Evolutionary conservation across 2,888 invertebrate genomes (phyloP).

Genomic region (Cephus sareptanus): DNA sequence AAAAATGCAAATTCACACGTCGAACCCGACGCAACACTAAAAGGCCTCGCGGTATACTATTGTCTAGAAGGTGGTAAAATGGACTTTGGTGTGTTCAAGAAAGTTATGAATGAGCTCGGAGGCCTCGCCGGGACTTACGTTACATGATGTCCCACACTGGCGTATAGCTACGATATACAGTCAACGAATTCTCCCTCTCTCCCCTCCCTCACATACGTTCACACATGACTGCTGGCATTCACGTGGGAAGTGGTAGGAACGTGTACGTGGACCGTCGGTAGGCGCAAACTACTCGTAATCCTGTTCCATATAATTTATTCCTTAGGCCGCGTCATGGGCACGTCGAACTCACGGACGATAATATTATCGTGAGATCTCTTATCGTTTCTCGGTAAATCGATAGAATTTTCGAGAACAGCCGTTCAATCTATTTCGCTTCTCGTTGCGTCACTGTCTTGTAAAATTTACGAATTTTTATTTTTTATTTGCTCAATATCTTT

Average conservation of each 20-base stretch:
- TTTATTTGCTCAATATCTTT: too few species aligned
- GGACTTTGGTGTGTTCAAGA: slow-evolving; percentile 27
- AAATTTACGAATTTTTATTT: too few species aligned
- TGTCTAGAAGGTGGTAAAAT: slow-evolving; percentile 26
- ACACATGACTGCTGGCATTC: not conserved
- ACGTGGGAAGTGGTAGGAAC: not conserved
- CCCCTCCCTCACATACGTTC: too few species aligned
- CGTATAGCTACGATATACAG: not conserved
- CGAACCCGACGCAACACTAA: not conserved
- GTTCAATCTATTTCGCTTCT: not conserved
- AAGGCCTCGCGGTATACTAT: not conserved
- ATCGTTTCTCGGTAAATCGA: not conserved
- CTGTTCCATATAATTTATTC: not conserved
- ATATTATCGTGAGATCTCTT: not conserved
- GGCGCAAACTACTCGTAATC: not conserved
- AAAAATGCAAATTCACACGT: not conserved
- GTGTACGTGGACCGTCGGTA: not conserved
- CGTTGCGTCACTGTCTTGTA: not conserved
- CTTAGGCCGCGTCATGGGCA: not conserved
- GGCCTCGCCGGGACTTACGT: not conserved
- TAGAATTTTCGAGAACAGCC: not conserved
- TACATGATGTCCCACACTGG: not conserved
- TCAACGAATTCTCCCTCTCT: not conserved
- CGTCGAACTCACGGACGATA: not conserved
- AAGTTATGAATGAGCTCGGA: slow-evolving; percentile 52